A percentile compares a stretch with the other conserved stretches of the same genome.
Evolutionary conservation across 2,888 invertebrate species (phyloP).

Genomic region (Yponomeuta evonymella): DNA sequence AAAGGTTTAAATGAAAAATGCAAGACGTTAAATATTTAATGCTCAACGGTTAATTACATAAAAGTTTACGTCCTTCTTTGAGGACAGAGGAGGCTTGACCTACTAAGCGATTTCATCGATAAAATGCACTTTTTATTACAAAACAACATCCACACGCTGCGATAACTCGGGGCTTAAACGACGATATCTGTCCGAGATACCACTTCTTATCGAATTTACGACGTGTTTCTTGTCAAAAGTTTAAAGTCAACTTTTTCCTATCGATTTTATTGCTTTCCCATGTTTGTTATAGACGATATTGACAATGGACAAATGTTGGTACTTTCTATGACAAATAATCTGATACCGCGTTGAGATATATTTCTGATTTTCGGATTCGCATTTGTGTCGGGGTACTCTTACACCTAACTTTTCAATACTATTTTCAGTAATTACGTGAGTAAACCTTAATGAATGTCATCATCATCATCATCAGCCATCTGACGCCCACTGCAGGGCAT

Average conservation of each 20-base stretch:
- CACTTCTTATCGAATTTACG: conserved; percentile 25
- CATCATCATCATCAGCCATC: no score
- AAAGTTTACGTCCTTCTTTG: neutral
- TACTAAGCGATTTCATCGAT: conserved; percentile 9
- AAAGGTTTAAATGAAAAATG: conserved; percentile 1
- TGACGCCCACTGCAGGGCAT: no score
- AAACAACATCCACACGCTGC: neutral
- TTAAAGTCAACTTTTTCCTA: neutral
- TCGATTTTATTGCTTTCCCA: conserved; percentile 8
- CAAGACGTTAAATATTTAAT: neutral
- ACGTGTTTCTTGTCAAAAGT: conserved; percentile 12
- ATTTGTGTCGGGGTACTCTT: no score
- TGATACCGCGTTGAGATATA: no score
- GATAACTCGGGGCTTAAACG: conserved; percentile 30
- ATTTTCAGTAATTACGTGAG: no score
- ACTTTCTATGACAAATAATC: neutral
- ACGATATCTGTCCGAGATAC: conserved; percentile 31
- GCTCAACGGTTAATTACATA: neutral
- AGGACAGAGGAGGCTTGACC: conserved; percentile 8
- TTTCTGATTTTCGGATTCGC: no score
- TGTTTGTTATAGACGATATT: neutral
- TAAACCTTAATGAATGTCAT: no score
- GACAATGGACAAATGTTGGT: neutral
- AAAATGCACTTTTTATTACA: conserved; percentile 25
- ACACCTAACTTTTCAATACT: no score